Base-by-base conservation (phyloP, 2,888 invertebrate species). In the Dynastes tityus region DNA sequence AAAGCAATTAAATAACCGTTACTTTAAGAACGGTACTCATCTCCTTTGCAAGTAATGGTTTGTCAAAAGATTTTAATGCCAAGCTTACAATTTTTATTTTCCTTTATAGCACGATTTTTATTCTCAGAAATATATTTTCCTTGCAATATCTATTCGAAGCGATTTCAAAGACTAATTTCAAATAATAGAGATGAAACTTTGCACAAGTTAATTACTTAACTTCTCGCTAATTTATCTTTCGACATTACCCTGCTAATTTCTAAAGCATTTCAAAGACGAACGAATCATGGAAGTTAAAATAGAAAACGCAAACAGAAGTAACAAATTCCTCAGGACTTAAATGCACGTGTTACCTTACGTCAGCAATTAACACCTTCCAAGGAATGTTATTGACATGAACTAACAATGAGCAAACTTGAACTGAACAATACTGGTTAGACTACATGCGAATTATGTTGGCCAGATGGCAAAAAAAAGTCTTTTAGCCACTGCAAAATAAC, bases 301-400 rank as follows among this genome's bases (percentile, higher is more conserved):
- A 45, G n/a, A 49, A 49, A 74, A 40, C 11, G 27, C 49, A 74
- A 74, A 74, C 45, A 74, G 11, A 73, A 40, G 16, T 63, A 45
- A 68, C 49, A 61, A 61, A 61, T 61, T 74, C 40, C 73, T 61
- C 6, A 61, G 55, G 55, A 27, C 16, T 58, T 61, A 73, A 27
- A 49, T 22, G n/a, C 73, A 74, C 73, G 73, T 74, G 73, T 45
- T 49, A 9, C 16, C 40, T 45, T 51, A 61, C 73, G 73, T 74
- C 73, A 45, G 45, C 13, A 73, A 73, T 73, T 73, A 73, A 29
- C 63, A 63, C 13, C 27, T 32, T 63, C 45, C 58, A 40, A 22
- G 53, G 58, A 73, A 58, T 58, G 22, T 61, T 73, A 61, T 29
- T 40, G 73, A 61, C 63, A 74, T 45, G 6, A 4, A 27, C 61